Evolutionary conservation across 2,797 vertebrate genomes (phyloP), one percentile per base, ranked within the genome.

Genomic region (Microcaecilia unicolor): DNA sequence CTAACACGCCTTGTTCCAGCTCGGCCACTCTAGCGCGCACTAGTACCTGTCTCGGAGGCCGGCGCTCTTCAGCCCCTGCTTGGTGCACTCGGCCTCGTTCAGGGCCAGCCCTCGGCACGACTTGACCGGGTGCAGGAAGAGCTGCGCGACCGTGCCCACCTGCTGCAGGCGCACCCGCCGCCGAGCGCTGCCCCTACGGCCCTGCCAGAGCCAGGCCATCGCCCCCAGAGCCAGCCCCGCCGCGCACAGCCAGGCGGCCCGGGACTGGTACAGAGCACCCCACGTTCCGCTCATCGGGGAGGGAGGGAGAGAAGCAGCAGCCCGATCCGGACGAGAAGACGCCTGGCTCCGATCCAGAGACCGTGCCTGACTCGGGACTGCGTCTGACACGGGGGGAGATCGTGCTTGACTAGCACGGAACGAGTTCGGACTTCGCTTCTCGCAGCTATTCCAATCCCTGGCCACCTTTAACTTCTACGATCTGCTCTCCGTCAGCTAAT

Each of bases 21-120:
- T n/a, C n/a, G n/a, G n/a, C n/a, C n/a, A n/a, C n/a, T n/a, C n/a
- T n/a, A n/a, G n/a, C n/a, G n/a, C n/a, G n/a, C n/a, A n/a, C n/a
- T n/a, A n/a, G n/a, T 74, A 94, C 94, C 94, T 85, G 61, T 97
- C 93, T 48, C 60, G 68, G 63, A 96, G 41, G 1, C 86, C 72
- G 8, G 91, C 92, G n/a, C 61, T 63, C 56, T 69, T 84, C 31
- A 97, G 44, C 0, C 93, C 93, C 34, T 84, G 9, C 2, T 60
- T 31, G 6, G 71, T 68, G 51, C 86, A 87, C 22, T 88, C 72
- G 0, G 88, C 89, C 3, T 50, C 47, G 7, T 44, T 27, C 56
- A 94, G 83, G 2, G 71, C 28, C 43, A 85, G 25, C 1, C 81
- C 87, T 40, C 58, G 85, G 18, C 91, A 94, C 2, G 92, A 97